Evolutionary conservation across 2,797 vertebrate species (phyloP).

Genomic region (Nannoperca obscura): DNA sequence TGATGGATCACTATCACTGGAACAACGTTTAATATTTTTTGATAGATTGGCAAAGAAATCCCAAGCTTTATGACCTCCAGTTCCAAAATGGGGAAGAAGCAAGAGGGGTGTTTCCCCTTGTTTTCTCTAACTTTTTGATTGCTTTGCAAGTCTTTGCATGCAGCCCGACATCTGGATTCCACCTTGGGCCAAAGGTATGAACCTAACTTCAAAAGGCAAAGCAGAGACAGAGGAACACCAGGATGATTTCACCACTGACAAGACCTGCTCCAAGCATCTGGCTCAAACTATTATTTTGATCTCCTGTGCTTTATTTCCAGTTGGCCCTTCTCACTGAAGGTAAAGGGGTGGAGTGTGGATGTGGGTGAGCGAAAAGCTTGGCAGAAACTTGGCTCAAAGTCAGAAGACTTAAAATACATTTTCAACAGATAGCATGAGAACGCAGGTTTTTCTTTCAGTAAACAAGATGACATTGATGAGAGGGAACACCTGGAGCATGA

Average conservation of each 20-base stretch:
- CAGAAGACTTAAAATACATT: constrained; percentile 18
- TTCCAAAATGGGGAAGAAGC: constrained; percentile 7
- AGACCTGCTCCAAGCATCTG: constrained; percentile 71
- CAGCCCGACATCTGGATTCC: constrained; percentile 77
- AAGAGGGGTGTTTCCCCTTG: neutral
- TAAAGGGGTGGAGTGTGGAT: constrained; percentile 10
- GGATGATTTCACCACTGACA: constrained; percentile 62
- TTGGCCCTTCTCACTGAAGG: constrained; percentile 19
- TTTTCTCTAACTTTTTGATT: constrained; percentile 24
- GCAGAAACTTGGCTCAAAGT: constrained; percentile 24
- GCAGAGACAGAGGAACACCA: constrained; percentile 49
- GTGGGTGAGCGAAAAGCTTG: constrained; percentile 3
- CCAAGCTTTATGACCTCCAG: constrained; percentile 3
- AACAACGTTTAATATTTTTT: constrained; percentile 21
- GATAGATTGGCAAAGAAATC: constrained; percentile 14
- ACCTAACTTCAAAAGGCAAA: constrained; percentile 75
- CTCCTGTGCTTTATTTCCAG: constrained; percentile 52
- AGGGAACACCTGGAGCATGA: constrained; percentile 52
- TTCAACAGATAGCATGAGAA: neutral
- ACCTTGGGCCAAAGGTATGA: constrained; percentile 71
- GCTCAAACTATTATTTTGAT: constrained; percentile 61
- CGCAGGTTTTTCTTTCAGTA: constrained; percentile 8
- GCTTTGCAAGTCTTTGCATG: constrained; percentile 65
- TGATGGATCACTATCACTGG: neutral
- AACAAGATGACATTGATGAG: constrained; percentile 49